These are phyloP conservation scores for Gambelia wislizenii DNA, from an alignment of 2,797 vertebrate genomes.

Conservation along the genomic window DNA sequence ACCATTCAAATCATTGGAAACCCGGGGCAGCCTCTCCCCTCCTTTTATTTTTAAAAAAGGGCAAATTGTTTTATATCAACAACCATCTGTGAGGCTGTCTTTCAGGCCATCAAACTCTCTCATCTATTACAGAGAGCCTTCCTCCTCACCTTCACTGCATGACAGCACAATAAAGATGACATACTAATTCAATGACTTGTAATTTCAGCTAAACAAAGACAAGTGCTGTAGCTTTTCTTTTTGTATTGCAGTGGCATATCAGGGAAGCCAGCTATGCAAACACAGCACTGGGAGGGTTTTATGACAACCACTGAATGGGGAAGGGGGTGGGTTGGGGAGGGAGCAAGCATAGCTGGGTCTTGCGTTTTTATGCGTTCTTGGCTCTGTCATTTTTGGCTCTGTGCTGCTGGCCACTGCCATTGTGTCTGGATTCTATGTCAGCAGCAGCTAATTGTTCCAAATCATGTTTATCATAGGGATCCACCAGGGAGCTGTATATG, in stretches of 20 bases:
- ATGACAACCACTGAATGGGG: constrained; percentile 83
- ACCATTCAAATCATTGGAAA: constrained; percentile 66
- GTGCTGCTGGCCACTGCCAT: constrained; percentile 80
- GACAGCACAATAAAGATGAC: constrained; percentile 90
- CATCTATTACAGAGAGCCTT: constrained; percentile 83
- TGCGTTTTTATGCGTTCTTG: constrained; percentile 84
- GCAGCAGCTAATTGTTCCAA: constrained; percentile 87
- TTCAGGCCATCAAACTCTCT: constrained; percentile 85
- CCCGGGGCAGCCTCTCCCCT: constrained; percentile 45
- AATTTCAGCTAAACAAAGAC: constrained; percentile 87
- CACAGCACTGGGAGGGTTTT: constrained; percentile 84
- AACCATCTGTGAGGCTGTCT: constrained; percentile 86
- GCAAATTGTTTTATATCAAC: constrained; percentile 80
- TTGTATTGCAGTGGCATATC: constrained; percentile 85
- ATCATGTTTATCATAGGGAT: constrained; percentile 88
- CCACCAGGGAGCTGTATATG: constrained; percentile 88
- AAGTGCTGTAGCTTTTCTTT: constrained; percentile 81
- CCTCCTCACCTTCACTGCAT: constrained; percentile 82
- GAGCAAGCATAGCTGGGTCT: constrained; percentile 78
- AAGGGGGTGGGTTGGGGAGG: background rate
- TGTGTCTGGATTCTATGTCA: constrained; percentile 86
- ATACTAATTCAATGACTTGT: constrained; percentile 90
- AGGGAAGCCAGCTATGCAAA: constrained; percentile 86
- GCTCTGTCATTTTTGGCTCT: constrained; percentile 83
- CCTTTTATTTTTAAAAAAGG: constrained; percentile 22